Conservation (phyloP, 2,797 vertebrate species). For the Coregonus sp. region DNA sequence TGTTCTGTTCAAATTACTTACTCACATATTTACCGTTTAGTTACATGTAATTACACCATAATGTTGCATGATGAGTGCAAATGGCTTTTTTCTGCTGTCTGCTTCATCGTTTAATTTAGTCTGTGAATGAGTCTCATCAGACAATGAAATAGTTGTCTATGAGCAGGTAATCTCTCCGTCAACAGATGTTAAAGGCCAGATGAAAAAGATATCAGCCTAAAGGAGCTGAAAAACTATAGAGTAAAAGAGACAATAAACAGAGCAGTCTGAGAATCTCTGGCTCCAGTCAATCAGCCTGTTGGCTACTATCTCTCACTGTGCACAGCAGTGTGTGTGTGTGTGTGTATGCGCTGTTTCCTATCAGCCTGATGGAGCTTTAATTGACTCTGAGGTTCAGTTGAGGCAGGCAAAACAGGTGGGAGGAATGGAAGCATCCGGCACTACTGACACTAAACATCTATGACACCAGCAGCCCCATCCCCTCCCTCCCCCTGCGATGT, state of each 20-base stretch:
- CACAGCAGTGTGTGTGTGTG: slow-evolving; percentile 1
- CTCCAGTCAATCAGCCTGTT: too few species aligned
- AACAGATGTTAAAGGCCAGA: slow-evolving; percentile 28
- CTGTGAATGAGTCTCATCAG: neutral
- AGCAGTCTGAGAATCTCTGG: slow-evolving; percentile 16
- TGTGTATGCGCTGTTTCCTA: slow-evolving; percentile 33
- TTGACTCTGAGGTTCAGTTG: slow-evolving; percentile 22
- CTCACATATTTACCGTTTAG: neutral
- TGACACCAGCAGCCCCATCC: slow-evolving; percentile 15
- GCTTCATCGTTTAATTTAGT: slow-evolving; percentile 7
- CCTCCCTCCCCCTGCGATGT: neutral
- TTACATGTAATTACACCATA: neutral
- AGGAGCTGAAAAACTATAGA: slow-evolving; percentile 13
- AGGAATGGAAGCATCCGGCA: slow-evolving; percentile 32
- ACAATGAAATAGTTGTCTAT: slow-evolving; percentile 12
- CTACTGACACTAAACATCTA: slow-evolving; percentile 28
- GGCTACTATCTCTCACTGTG: neutral
- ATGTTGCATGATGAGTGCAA: neutral
- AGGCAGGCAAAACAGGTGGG: slow-evolving; percentile 47
- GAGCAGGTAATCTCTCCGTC: slow-evolving; percentile 22
- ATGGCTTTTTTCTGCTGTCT: slow-evolving; percentile 11
- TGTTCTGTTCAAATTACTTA: neutral
- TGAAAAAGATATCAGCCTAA: slow-evolving; percentile 35
- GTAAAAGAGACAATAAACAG: slow-evolving; percentile 24
- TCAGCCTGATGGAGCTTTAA: slow-evolving; percentile 37